phyloP scores from a whole-genome alignment of 2,797 vertebrate species.

The Gymnoscopelus microlampas region DNA sequence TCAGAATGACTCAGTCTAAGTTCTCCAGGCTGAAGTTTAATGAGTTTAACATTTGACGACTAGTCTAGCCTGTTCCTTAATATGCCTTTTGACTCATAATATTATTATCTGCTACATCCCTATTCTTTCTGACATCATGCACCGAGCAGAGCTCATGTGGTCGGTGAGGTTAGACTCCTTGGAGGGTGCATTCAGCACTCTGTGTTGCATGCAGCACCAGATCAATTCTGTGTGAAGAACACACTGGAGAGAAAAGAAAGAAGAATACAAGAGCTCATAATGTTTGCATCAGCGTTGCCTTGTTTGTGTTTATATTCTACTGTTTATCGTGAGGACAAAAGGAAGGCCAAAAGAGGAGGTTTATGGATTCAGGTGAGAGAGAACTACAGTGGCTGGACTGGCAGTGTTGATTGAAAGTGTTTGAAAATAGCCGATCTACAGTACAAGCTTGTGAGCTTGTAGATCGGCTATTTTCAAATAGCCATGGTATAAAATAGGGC shows the following conservation, averaged over 20 bases:
- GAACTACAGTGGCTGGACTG: too few relatives aligned
- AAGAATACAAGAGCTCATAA: constrained; percentile 11
- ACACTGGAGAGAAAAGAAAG: neutral
- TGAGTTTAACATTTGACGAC: constrained; percentile 74
- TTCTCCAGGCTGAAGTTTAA: constrained; percentile 62
- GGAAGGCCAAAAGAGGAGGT: too few relatives aligned
- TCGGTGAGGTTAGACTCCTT: constrained; percentile 46
- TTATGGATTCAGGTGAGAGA: too few relatives aligned
- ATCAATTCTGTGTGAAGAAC: constrained; percentile 50
- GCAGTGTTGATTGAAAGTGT: too few relatives aligned
- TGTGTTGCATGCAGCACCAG: constrained; percentile 41
- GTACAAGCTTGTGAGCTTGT: too few relatives aligned
- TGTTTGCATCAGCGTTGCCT: constrained; percentile 28
- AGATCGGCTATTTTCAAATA: too few relatives aligned
- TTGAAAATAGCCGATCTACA: too few relatives aligned
- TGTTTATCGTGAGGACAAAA: constrained; percentile 5
- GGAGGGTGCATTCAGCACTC: constrained; percentile 63
- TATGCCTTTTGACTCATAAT: constrained; percentile 61
- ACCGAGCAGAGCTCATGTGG: constrained; percentile 35
- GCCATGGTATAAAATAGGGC: too few relatives aligned
- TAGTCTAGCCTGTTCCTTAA: constrained; percentile 17
- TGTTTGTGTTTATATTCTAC: constrained; percentile 21
- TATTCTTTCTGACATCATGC: constrained; percentile 61
- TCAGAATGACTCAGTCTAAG: constrained; percentile 20
- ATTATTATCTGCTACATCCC: constrained; percentile 38